A percentile compares a stretch with the other conserved stretches of the same genome.
Conservation (phyloP, 2,797 vertebrate genomes). For the Centroberyx gerrardi region DNA sequence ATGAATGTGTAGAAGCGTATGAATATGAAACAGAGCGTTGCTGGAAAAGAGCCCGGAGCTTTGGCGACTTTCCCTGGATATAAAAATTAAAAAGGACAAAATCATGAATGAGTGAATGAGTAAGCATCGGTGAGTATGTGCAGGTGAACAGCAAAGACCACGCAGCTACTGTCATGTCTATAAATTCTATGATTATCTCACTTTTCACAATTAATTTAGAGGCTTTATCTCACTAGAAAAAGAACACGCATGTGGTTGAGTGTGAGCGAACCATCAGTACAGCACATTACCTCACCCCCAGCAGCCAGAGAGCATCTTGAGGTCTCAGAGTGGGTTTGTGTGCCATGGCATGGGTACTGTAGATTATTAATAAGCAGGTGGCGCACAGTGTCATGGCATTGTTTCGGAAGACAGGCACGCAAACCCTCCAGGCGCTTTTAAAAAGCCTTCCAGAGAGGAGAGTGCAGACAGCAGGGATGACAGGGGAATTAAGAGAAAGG, state of each 20-base stretch:
- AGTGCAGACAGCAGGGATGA: slow-evolving; percentile 38
- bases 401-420: slow-evolving; percentile 65
- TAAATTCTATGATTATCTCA: neutral
- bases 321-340: slow-evolving; percentile 43
- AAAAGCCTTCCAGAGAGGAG: slow-evolving; percentile 47
- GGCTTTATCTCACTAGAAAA: neutral
- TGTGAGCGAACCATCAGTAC: neutral
- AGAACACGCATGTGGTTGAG: neutral
- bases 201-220: neutral
- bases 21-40: slow-evolving; percentile 15
- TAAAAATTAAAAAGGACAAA: too few species aligned
- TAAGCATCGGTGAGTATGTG: too few species aligned
- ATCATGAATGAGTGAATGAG: too few species aligned
- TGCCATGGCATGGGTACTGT: slow-evolving; percentile 50
- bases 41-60: neutral
- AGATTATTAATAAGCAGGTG: slow-evolving; percentile 79
- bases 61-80: neutral
- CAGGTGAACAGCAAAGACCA: too few species aligned
- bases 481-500: slow-evolving; percentile 39
- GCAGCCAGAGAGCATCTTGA: slow-evolving; percentile 28
- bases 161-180: too few species aligned
- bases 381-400: slow-evolving; percentile 41
- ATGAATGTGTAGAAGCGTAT: slow-evolving; percentile 5
- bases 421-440: slow-evolving; percentile 45
- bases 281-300: neutral